phyloP scores from a whole-genome alignment of 53 echinoderm and acorn worm genomes.

The Zoroaster sp. region DNA sequence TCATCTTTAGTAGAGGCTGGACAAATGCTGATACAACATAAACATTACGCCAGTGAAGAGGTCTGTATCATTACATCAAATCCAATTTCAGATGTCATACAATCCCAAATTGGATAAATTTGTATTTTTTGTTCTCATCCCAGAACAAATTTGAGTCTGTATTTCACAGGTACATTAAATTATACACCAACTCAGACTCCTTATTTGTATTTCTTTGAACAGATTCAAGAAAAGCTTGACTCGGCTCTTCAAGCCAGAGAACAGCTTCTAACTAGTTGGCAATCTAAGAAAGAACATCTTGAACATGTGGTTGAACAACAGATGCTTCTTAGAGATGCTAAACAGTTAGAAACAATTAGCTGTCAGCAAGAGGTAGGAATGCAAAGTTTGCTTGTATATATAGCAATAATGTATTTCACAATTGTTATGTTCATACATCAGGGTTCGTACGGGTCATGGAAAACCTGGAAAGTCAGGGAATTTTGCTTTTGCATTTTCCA shows the following conservation, averaged over 20 bases:
- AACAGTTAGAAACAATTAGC: constrained; percentile 82
- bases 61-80: constrained; percentile 13
- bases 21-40: constrained; percentile 79
- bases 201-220: neutral
- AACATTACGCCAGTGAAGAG: constrained; percentile 89
- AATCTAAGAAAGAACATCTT: constrained; percentile 78
- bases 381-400: too few relatives aligned
- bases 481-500: too few relatives aligned
- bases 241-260: constrained; percentile 73
- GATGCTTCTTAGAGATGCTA: constrained; percentile 85
- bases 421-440: too few relatives aligned
- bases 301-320: constrained; percentile 77
- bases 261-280: constrained; percentile 80
- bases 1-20: constrained; percentile 86
- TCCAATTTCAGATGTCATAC: too few relatives aligned
- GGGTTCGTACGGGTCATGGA: too few relatives aligned
- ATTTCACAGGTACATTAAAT: too few relatives aligned
- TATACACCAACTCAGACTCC: too few relatives aligned
- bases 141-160: too few relatives aligned
- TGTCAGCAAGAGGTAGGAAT: constrained; percentile 87
- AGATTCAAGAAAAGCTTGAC: constrained; percentile 90
- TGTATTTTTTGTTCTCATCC: too few relatives aligned
- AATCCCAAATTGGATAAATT: too few relatives aligned
- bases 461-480: too few relatives aligned
- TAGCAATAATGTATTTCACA: too few relatives aligned